These are phyloP conservation scores for Ctena decussata DNA, from an alignment of 2,888 invertebrate genomes.

Conservation along the genomic window DNA sequence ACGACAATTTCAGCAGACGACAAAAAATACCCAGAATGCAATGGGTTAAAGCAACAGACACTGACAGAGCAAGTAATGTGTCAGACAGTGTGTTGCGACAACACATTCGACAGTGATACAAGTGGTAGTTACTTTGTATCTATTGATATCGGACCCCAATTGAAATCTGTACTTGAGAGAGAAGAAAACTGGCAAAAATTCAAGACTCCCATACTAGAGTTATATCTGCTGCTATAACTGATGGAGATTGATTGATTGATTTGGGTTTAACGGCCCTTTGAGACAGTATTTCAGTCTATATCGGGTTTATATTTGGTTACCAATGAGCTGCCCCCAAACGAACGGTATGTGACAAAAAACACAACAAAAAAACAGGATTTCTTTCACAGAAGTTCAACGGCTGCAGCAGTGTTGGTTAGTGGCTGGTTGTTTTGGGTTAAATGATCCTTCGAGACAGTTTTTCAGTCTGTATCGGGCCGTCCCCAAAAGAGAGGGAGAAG, in stretches of 20 bases:
- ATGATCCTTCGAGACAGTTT: too few relatives aligned
- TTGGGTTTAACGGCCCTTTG: neutral
- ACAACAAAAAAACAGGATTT: too few relatives aligned
- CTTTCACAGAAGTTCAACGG: too few relatives aligned
- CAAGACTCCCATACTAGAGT: neutral
- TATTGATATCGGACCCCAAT: neutral
- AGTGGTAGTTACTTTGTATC: neutral
- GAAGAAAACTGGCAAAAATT: neutral
- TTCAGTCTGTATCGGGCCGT: too few relatives aligned
- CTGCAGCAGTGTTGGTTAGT: too few relatives aligned
- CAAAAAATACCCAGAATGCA: too few relatives aligned
- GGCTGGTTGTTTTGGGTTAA: too few relatives aligned
- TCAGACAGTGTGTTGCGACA: neutral
- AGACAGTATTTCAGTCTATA: neutral
- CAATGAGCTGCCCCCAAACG: slow-evolving; percentile 54
- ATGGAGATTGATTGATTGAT: neutral
- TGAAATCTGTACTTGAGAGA: neutral
- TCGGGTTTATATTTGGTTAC: slow-evolving; percentile 58
- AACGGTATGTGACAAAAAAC: slow-evolving; percentile 25
- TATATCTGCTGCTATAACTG: neutral
- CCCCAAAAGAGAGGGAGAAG: too few relatives aligned
- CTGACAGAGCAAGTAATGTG: too few relatives aligned
- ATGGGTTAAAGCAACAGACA: too few relatives aligned
- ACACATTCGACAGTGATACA: neutral
- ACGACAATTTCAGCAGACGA: too few relatives aligned